Conservation (phyloP, 2,888 invertebrate species). For the Keiferia lycopersicella region DNA sequence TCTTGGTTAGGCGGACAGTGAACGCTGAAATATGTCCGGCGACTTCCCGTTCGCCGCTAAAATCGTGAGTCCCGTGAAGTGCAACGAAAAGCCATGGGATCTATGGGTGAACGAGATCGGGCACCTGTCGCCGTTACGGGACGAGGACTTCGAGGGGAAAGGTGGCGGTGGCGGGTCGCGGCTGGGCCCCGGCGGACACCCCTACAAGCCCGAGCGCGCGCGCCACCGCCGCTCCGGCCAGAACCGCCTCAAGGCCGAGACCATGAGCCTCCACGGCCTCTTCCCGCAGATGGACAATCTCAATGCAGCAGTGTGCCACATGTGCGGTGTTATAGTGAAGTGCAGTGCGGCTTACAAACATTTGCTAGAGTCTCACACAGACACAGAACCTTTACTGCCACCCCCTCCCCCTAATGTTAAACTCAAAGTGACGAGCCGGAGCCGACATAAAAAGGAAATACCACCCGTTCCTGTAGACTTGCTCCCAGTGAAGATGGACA, state of each 20-base stretch:
- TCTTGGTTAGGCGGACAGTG: slow-evolving; percentile 51
- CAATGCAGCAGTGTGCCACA: slow-evolving; percentile 88
- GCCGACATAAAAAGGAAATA: slow-evolving; percentile 69
- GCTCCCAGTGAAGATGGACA: slow-evolving; percentile 63
- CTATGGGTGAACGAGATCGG: slow-evolving; percentile 77
- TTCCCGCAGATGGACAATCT: slow-evolving; percentile 89
- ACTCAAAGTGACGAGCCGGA: slow-evolving; percentile 55
- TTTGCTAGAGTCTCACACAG: slow-evolving; percentile 81
- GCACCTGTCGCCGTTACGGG: slow-evolving; percentile 70
- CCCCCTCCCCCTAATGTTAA: slow-evolving; percentile 67
- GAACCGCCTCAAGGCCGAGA: slow-evolving; percentile 78
- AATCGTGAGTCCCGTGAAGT: slow-evolving; percentile 73
- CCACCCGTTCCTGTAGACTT: slow-evolving; percentile 60
- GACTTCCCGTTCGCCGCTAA: slow-evolving; percentile 67
- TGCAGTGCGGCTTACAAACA: slow-evolving; percentile 89
- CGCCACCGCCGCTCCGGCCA: slow-evolving; percentile 71
- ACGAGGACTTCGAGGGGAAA: slow-evolving; percentile 64
- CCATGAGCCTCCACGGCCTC: slow-evolving; percentile 88
- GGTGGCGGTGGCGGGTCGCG: slow-evolving; percentile 53
- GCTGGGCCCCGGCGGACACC: slow-evolving; percentile 50
- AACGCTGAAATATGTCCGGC: slow-evolving; percentile 70
- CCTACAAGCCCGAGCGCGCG: slow-evolving; percentile 56
- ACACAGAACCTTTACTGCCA: slow-evolving; percentile 66
- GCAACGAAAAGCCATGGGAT: slow-evolving; percentile 78
- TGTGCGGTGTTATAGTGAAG: slow-evolving; percentile 89